phyloP scores from a whole-genome alignment of 2,113 vertebrate species.

The Misgurnus anguillicaudatus region DNA sequence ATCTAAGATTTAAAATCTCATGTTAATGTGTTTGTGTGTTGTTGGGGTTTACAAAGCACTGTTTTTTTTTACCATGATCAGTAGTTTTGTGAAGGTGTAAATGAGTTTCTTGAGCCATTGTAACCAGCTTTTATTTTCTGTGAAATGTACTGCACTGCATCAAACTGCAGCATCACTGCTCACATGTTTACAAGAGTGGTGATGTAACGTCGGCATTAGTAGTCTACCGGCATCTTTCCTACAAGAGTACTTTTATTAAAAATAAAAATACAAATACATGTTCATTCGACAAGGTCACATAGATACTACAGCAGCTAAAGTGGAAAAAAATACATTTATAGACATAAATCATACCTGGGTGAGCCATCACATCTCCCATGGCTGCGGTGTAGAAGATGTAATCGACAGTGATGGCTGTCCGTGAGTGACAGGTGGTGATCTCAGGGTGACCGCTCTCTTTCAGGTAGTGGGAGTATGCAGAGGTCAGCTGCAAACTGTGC shows the following conservation, averaged over 20 bases:
- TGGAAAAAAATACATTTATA: not conserved
- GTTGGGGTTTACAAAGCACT: too few relatives aligned
- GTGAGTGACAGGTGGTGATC: slow-evolving; percentile 92
- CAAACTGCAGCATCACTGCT: slow-evolving; percentile 27
- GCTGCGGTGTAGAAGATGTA: slow-evolving; percentile 92
- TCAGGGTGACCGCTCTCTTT: slow-evolving; percentile 81
- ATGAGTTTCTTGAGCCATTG: not conserved
- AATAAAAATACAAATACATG: not conserved
- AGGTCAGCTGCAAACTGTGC: slow-evolving; percentile 84
- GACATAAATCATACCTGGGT: slow-evolving; percentile 68
- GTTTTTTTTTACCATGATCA: too few relatives aligned
- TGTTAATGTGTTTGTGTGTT: too few relatives aligned
- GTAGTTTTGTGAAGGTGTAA: too few relatives aligned
- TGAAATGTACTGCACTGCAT: slow-evolving; percentile 38
- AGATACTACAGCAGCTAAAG: not conserved
- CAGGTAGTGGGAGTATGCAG: slow-evolving; percentile 86
- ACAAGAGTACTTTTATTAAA: not conserved
- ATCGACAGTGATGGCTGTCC: slow-evolving; percentile 89
- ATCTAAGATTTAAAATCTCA: too few relatives aligned
- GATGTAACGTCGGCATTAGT: slow-evolving; percentile 9
- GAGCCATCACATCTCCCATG: slow-evolving; percentile 51
- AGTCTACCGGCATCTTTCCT: not conserved
- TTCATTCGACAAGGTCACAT: slow-evolving; percentile 17
- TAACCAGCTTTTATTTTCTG: not conserved
- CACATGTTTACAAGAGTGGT: slow-evolving; percentile 3